Evolutionary conservation across 2,113 vertebrate genomes (phyloP).

Genomic region (Pelecanoides urinatrix): DNA sequence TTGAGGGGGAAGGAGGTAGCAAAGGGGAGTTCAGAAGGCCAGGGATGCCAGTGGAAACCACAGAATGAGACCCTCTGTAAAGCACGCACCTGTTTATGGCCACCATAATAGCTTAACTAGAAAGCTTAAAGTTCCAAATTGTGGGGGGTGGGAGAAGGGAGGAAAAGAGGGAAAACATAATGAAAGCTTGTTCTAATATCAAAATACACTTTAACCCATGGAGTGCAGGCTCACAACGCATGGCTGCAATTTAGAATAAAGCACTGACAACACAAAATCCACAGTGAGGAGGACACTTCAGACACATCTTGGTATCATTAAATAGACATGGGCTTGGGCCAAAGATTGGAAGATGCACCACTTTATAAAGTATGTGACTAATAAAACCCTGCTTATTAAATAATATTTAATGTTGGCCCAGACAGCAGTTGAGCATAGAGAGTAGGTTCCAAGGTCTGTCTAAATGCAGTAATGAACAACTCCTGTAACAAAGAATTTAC

Average conservation of each 20-base stretch:
- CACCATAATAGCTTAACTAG: slow-evolving; percentile 72
- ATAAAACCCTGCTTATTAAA: not conserved
- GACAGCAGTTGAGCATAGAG: not conserved
- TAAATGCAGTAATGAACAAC: not conserved
- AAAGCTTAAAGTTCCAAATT: slow-evolving; percentile 51
- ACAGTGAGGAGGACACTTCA: not conserved
- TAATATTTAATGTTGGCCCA: not conserved
- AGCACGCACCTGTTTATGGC: slow-evolving; percentile 79
- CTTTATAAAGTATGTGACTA: not conserved
- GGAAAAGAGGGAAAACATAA: slow-evolving; percentile 21
- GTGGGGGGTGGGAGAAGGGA: not conserved
- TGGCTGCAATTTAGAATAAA: not conserved
- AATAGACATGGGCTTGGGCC: not conserved
- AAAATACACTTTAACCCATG: slow-evolving; percentile 55
- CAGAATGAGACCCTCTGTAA: slow-evolving; percentile 77
- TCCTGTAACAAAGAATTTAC: not conserved
- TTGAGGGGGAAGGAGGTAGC: slow-evolving; percentile 73
- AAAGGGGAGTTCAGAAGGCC: slow-evolving; percentile 73
- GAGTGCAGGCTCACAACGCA: not conserved
- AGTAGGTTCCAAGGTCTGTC: not conserved
- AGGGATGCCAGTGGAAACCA: slow-evolving; percentile 69
- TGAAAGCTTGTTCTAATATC: slow-evolving; percentile 58
- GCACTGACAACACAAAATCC: not conserved
- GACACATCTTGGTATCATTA: not conserved
- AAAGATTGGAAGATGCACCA: not conserved